Base-by-base conservation (phyloP, 1,140 invertebrate species). In the Saccostrea cuccullata region DNA sequence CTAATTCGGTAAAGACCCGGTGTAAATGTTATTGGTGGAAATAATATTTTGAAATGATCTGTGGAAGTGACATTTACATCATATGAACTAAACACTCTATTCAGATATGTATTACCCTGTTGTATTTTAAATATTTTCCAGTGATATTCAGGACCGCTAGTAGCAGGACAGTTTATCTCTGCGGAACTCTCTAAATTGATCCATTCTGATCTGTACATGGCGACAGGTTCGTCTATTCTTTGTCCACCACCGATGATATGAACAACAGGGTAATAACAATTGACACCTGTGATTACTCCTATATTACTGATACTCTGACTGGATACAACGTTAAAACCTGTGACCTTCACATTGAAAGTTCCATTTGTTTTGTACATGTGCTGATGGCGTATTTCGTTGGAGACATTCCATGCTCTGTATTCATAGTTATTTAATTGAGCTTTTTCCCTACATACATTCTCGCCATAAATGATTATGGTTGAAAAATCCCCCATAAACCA, bases 401-500 rank as follows among this genome's bases (percentile, higher is more conserved):
- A 30, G 0, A 87, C 87, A 30, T 67, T 13, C 91, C 91, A 91
- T 5, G 55, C 23, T 13, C 64, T 55, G 47, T 89, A 89, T 26
- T 56, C 55, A 55, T 85, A 87, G 12, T 86, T 83, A 67, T 82
- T 83, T 58, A 70, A 30, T 40, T 58, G 23, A 56, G 87, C 86
- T 26, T 86, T 82, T 55, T 88, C 47, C 64, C 77, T 20, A 84
- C 91, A 92, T 13, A 83, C 56, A 55, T 77, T 36, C 17, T 86
- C 90, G 5, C 91, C 91, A 86, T 90, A 91, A 13, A 92, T 88
- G 5, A 67, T 87, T 5, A 85, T 56, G 12, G 67, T 73, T 36
- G 89, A 89, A 11, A 70, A 82, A 84, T 92, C 92, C n/a, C 91
- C 91, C 89, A 92, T 90, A 40, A 90, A 55, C 91, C 91, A 92